Evolutionary conservation across 2,113 vertebrate species (phyloP), one percentile per base, ranked within the genome.

Genomic region (Castor canadensis): DNA sequence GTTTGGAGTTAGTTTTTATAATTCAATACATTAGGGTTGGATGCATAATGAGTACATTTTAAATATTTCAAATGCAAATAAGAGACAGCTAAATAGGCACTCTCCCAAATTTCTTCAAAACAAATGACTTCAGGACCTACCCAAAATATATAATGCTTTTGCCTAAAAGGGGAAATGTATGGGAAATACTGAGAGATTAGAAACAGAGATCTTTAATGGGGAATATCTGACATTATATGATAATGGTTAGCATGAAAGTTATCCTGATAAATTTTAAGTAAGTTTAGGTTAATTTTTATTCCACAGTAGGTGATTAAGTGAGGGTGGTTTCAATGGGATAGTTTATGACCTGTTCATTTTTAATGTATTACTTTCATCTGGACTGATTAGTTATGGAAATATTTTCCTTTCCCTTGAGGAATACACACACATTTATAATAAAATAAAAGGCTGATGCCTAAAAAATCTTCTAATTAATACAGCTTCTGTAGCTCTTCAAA

Each of bases 1-100:
- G 45, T 89, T 95, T 97, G 84, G 69, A 94, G 81, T 95, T 77
- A 75, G 43, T 92, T 95, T 96, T 96, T 85, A 96, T 92, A 94
- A 96, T 88, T 93, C 22, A 94, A 58, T 95, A 95, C 49, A 95
- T 85, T 95, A 93, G 96, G 30, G 72, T 60, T 87, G 66, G 24
- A 35, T 80, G n/a, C 56, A 60, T 86, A 96, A 96, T 93, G 91
- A 95, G 67, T 66, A 81, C 43, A 86, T 95, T 97, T 95, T 67
- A 95, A 93, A 89, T 83, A 95, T 82, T 94, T 95, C 45, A 97
- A 88, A 91, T 93, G 73, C 84, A 93, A 95, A 95, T 62, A 92
- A 76, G 96, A 91, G 54, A 80, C 32, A 73, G 66, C 24, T 93
- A 89, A 95, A 72, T n/a, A 96, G 81, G 54, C 62, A 88, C 28